Conservation (phyloP, 2,888 invertebrate genomes). For the Sminthurinus aureus region DNA sequence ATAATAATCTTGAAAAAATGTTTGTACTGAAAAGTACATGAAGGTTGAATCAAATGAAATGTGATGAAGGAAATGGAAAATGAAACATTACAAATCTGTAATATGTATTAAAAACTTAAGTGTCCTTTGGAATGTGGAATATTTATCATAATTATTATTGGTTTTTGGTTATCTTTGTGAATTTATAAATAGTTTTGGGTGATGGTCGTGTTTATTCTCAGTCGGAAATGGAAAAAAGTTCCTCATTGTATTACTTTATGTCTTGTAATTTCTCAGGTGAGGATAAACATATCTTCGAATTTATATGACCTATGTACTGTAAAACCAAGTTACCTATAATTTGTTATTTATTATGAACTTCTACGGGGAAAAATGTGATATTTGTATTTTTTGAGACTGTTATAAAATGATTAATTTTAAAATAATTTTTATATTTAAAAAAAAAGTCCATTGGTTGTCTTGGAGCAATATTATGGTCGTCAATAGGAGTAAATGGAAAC, state of each 20-base stretch:
- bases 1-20: slow-evolving; percentile 18
- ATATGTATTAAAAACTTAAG: too few species aligned
- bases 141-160: background rate
- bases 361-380: too few species aligned
- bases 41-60: too few species aligned
- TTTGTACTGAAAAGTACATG: too few species aligned
- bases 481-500: slow-evolving; percentile 64
- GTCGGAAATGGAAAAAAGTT: slow-evolving; percentile 78
- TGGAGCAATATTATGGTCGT: slow-evolving; percentile 79
- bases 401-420: too few species aligned
- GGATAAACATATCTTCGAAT: background rate
- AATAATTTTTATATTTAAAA: slow-evolving; percentile 45
- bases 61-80: too few species aligned
- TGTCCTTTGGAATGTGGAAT: background rate
- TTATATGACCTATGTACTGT: too few species aligned
- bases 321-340: background rate
- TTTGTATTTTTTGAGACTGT: slow-evolving; percentile 9
- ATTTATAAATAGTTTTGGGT: slow-evolving; percentile 70
- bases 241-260: slow-evolving; percentile 84
- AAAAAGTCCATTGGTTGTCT: slow-evolving; percentile 72
- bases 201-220: slow-evolving; percentile 74
- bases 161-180: slow-evolving; percentile 39
- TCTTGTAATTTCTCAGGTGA: slow-evolving; percentile 81
- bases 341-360: background rate
- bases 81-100: too few species aligned